These are phyloP conservation scores for Dasysyrphus tricinctus DNA, from an alignment of 2,888 invertebrate genomes.

Conservation along the genomic window DNA sequence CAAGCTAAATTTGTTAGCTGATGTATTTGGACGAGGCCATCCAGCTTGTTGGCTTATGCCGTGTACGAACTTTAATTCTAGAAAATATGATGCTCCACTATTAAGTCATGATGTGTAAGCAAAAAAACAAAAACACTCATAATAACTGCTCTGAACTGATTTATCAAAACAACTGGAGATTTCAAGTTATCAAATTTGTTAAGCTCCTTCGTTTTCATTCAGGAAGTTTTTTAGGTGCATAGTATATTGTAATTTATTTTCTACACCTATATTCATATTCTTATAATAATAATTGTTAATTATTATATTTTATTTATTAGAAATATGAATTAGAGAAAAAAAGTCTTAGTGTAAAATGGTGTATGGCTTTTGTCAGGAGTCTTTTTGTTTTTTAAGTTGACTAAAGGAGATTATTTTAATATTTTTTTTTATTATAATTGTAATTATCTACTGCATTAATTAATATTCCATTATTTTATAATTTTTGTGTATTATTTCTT, in stretches of 20 bases:
- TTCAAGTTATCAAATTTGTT: constrained; percentile 35
- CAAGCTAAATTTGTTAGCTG: constrained; percentile 87
- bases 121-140: constrained; percentile 27
- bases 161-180: constrained; percentile 66
- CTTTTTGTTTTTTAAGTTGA: constrained; percentile 43
- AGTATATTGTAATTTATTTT: constrained; percentile 68
- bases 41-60: constrained; percentile 90
- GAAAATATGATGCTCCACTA: constrained; percentile 82
- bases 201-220: constrained; percentile 42
- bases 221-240: constrained; percentile 68
- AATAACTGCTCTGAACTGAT: constrained; percentile 69
- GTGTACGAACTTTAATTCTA: constrained; percentile 85
- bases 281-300: constrained; percentile 31
- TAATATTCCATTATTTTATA: constrained; percentile 29
- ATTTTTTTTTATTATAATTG: constrained; percentile 4
- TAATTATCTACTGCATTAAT: constrained; percentile 51
- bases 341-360: constrained; percentile 27
- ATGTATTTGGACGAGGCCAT: constrained; percentile 91
- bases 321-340: constrained; percentile 30
- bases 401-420: constrained; percentile 57
- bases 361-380: constrained; percentile 27
- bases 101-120: constrained; percentile 82
- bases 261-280: constrained; percentile 47
- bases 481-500: constrained; percentile 2
- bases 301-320: constrained; percentile 22